Evolutionary conservation across 2,797 vertebrate genomes (phyloP).

Genomic region (Oreortyx pictus): DNA sequence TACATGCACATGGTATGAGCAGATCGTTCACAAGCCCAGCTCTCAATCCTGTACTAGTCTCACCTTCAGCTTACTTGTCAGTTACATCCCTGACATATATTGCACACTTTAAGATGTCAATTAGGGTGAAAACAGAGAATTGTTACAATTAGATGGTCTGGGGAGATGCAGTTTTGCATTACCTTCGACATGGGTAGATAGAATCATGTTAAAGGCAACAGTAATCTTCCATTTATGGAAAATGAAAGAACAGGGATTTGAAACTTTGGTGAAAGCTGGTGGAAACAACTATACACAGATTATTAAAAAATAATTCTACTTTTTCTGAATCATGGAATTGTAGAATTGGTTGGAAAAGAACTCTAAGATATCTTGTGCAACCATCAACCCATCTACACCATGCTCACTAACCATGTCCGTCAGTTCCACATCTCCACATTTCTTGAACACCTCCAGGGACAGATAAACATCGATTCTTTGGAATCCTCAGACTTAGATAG

Average conservation of each 20-base stretch:
- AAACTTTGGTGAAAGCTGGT: neutral
- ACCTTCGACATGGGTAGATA: neutral
- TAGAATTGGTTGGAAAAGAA: too few species aligned
- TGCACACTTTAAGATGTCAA: neutral
- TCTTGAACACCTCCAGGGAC: neutral
- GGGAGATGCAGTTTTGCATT: neutral
- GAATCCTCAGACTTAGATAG: neutral
- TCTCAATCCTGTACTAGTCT: neutral
- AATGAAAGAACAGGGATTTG: neutral
- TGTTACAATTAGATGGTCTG: neutral
- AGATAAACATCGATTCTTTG: neutral
- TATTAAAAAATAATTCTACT: neutral
- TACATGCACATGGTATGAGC: accelerated
- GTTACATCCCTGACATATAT: neutral
- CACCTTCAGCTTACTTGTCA: neutral
- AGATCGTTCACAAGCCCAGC: neutral
- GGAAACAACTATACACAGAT: neutral
- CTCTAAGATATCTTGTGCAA: too few species aligned
- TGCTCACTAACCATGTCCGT: too few species aligned
- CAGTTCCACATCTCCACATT: too few species aligned
- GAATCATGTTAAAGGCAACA: neutral
- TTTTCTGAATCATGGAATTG: neutral
- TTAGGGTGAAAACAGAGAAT: neutral
- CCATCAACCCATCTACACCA: too few species aligned
- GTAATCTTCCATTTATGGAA: neutral